A percentile compares a stretch with the other conserved stretches of the same genome.
phyloP scores from a whole-genome alignment of 2,113 vertebrate species.

The Nothoprocta pentlandii region DNA sequence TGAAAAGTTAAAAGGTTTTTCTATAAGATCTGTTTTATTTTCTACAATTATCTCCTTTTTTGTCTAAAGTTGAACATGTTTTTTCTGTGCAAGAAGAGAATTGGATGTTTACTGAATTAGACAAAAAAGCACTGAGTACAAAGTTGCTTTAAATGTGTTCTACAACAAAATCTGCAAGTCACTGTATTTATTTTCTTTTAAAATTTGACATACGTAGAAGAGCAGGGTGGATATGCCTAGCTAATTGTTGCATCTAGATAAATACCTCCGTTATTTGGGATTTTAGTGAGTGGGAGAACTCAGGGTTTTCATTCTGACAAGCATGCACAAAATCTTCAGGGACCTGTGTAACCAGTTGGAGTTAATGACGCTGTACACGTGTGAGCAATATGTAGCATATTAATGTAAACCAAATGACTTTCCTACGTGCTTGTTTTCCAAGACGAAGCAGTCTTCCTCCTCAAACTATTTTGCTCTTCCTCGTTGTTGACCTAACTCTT shows the following conservation, averaged over 20 bases:
- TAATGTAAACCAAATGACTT: slow-evolving; percentile 3
- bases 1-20: not conserved
- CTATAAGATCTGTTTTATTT: not conserved
- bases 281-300: not conserved
- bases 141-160: not conserved
- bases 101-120: not conserved
- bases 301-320: not conserved
- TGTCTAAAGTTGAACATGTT: not conserved
- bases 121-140: not conserved
- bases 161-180: not conserved
- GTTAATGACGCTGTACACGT: not conserved
- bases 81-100: not conserved
- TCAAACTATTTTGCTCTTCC: not conserved
- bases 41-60: not conserved
- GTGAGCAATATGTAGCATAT: slow-evolving; percentile 17
- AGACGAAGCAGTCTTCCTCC: not conserved
- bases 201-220: not conserved
- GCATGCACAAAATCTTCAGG: not conserved
- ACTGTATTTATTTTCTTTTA: not conserved
- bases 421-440: not conserved
- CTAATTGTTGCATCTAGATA: not conserved
- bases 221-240: not conserved
- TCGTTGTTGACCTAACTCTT: not conserved
- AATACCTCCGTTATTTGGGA: not conserved
- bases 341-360: not conserved